A percentile compares a stretch with the other conserved stretches of the same genome.
phyloP scores from a whole-genome alignment of 2,797 vertebrate genomes.

The Pangasius mekongensis region DNA sequence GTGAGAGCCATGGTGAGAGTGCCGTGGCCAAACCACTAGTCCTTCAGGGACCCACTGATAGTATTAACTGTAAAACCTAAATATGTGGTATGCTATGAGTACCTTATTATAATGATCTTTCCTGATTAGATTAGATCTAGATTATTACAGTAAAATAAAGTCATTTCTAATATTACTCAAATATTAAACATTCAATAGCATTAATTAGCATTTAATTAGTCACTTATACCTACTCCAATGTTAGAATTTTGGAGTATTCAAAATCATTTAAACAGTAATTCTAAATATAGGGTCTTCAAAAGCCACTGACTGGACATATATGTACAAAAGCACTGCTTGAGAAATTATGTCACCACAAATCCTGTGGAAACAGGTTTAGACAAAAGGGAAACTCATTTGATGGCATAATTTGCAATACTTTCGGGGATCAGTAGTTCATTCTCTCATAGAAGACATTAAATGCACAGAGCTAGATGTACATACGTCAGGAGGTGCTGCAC shows the following conservation, averaged over 20 bases:
- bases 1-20: too few relatives aligned
- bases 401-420: background rate
- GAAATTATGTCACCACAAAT: background rate
- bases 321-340: background rate
- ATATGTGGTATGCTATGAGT: background rate
- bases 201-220: background rate
- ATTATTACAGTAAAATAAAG: background rate
- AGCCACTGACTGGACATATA: background rate
- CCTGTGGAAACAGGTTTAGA: background rate
- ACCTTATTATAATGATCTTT: background rate
- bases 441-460: background rate
- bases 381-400: background rate
- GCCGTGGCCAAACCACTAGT: too few relatives aligned
- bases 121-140: background rate
- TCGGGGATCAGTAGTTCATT: background rate
- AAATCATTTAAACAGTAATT: background rate
- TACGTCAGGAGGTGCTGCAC: background rate
- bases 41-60: background rate
- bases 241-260: background rate
- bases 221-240: background rate
- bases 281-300: background rate
- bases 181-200: background rate
- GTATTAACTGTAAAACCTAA: background rate
- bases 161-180: background rate
- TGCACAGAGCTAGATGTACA: background rate